Percentiles rank a stretch among this genome's conserved stretches.
These are phyloP conservation scores for Ochropacha duplaris DNA, from an alignment of 2,888 invertebrate species.

Conservation along the genomic window DNA sequence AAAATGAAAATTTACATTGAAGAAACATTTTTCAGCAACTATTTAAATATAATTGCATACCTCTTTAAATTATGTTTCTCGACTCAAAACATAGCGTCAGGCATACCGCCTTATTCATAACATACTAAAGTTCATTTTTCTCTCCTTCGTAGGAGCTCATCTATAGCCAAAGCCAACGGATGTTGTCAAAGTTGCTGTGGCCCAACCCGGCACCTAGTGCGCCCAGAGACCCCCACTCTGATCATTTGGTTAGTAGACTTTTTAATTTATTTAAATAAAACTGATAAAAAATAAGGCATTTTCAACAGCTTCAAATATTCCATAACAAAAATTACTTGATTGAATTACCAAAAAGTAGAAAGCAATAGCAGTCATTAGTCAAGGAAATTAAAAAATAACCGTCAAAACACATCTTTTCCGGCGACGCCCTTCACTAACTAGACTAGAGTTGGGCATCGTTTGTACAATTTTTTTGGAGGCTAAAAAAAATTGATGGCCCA, in stretches of 20 bases:
- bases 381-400: constrained; percentile 65
- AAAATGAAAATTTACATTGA: constrained; percentile 18
- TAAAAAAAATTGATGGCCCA: constrained; percentile 68
- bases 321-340: neutral
- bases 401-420: constrained; percentile 69
- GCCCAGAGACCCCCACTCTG: constrained; percentile 81
- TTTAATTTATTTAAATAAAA: constrained; percentile 56
- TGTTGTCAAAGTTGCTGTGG: constrained; percentile 83
- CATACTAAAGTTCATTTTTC: constrained; percentile 78
- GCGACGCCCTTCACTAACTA: constrained; percentile 55
- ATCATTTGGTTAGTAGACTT: constrained; percentile 82
- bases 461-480: constrained; percentile 47
- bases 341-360: constrained; percentile 27
- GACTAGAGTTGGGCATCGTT: constrained; percentile 31
- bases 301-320: neutral
- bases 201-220: constrained; percentile 80
- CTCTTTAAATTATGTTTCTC: neutral
- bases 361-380: constrained; percentile 7
- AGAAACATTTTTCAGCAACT: constrained; percentile 3
- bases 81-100: neutral
- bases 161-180: constrained; percentile 83
- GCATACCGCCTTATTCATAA: constrained; percentile 11
- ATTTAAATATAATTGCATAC: constrained; percentile 1
- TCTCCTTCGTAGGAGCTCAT: constrained; percentile 83
- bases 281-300: neutral